Base-by-base conservation (phyloP, 37 sponge, comb jelly and placozoan species). In the Axinella damicornis region DNA sequence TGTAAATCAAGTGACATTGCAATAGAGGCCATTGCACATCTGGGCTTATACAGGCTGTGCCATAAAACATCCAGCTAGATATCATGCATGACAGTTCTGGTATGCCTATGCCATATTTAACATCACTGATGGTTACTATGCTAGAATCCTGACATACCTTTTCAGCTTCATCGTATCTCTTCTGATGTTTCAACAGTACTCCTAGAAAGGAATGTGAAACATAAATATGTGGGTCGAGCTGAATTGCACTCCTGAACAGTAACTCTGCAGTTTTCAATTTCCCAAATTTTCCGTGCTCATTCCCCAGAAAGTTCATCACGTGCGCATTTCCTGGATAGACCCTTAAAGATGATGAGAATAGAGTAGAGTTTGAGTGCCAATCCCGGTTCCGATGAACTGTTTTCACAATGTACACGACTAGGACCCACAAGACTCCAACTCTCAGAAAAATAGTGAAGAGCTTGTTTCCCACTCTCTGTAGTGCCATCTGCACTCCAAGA, bases 181-280 rank as follows among this genome's bases (percentile, higher is more conserved):
- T 71, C 52, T 79, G 73, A 33, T 78, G 77, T 38, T 89, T 93
- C 22, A 89, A 68, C 4, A 85, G 75, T 20, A 89, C 53, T 27
- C 94, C 94, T 16, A 93, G 74, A 59, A 89, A 89, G 22, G 89
- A 89, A 57, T 62, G 80, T n/a, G 89, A 75, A 0, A 89, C 94
- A 14, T 74, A 41, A 56, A 89, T 89, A 71, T 93, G 87, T 32
- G 90, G 86, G 22, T 93, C 90, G 56, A 85, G 57, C 65, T 84
- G 82, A 40, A 74, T 38, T 35, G 85, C 94, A 53, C 59, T 53
- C 33, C 69, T 61, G 36, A 89, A 93, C 39, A 85, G 64, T 19
- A 68, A 28, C 55, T 93, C 94, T 38, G 94, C 94, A 61, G 66
- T 32, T 35, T 25, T 33, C 32, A 62, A 67, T 41, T 86, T 77